A percentile compares a stretch with the other conserved stretches of the same genome.
Evolutionary conservation across 2,888 invertebrate genomes (phyloP).

Genomic region (Marasmarcha lunaedactyla): DNA sequence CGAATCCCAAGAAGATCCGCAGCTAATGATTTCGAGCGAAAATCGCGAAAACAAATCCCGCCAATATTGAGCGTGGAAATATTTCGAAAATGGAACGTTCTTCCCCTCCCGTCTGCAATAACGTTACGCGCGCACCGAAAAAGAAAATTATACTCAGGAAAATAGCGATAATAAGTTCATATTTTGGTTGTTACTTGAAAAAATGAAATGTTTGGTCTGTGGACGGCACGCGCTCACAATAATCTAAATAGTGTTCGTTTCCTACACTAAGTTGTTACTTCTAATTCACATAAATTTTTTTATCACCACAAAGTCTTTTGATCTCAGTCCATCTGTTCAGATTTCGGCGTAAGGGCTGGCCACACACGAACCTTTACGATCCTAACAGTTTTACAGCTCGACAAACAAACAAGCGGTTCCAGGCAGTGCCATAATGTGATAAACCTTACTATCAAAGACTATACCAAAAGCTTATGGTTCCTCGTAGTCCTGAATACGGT

Average conservation of each 20-base stretch:
- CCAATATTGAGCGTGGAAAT: conserved; percentile 62
- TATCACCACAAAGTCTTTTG: conserved; percentile 56
- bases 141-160: too few relatives aligned
- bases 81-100: conserved; percentile 60
- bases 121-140: too few relatives aligned
- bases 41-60: conserved; percentile 50
- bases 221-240: conserved; percentile 9
- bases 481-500: conserved; percentile 43
- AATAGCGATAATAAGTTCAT: too few relatives aligned
- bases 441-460: conserved; percentile 49
- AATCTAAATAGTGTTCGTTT: conserved; percentile 20
- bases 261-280: conserved; percentile 55
- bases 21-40: conserved; percentile 52
- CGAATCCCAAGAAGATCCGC: conserved; percentile 41
- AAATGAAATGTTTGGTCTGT: not conserved
- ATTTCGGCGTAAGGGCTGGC: conserved; percentile 69
- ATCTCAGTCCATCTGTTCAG: conserved; percentile 62
- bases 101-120: conserved; percentile 22
- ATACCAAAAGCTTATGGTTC: conserved; percentile 20
- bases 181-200: not conserved
- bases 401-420: conserved; percentile 66
- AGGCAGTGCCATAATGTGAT: conserved; percentile 46
- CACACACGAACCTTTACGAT: conserved; percentile 67
- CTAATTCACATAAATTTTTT: conserved; percentile 60
- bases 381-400: conserved; percentile 59